Evolutionary conservation across 2,888 invertebrate species (phyloP), one percentile per base, ranked within the genome.

Genomic region (Ditula angustiorana): DNA sequence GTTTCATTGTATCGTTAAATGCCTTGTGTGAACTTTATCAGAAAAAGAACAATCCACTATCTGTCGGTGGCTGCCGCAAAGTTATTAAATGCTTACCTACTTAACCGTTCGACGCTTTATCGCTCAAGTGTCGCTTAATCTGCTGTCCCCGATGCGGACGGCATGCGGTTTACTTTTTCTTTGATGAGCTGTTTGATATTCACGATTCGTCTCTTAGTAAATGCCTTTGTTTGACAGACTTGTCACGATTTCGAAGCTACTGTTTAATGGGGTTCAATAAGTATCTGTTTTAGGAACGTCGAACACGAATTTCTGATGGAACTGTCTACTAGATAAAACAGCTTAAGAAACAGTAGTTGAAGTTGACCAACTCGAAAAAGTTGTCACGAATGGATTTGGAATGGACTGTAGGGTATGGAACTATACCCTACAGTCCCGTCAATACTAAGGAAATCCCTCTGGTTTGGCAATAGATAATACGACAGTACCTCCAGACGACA

Each of bases 1-100:
- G 69, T 82, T 81, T 87, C 78, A 84, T 82, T 81, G 77, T 78
- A 79, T 85, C 83, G 78, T 86, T 86, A 81, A 75, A 69, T 69
- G 65, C 62, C 59, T 47, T 63, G 52, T 13, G 53, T 53, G 53
- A 35, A 53, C 37, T 64, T 53, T 59, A 53, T 64, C 64, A 46
- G 37, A 23, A 59, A 52, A 58, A 35, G 33, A 44, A 52, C 52
- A 53, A 64, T 63, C 44, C 16, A 63, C 56, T 57, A 37, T 37
- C 16, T 30, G 47, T 44, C 44, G 41, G 30, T 41, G 46, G 55
- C 47, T 26, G 30, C 44, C 16, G 21, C 28, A 30, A 50, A 41
- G 50, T 44, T 57, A 58, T 58, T 63, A 41, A 63, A 58, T 52
- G 37, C 56, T 47, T 56, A 55, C 58, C 44, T 52, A 58, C 53